Percentiles rank a stretch among this genome's conserved stretches.
phyloP scores from a whole-genome alignment of 1,140 invertebrate genomes.

The Tetragnatha versicolor region DNA sequence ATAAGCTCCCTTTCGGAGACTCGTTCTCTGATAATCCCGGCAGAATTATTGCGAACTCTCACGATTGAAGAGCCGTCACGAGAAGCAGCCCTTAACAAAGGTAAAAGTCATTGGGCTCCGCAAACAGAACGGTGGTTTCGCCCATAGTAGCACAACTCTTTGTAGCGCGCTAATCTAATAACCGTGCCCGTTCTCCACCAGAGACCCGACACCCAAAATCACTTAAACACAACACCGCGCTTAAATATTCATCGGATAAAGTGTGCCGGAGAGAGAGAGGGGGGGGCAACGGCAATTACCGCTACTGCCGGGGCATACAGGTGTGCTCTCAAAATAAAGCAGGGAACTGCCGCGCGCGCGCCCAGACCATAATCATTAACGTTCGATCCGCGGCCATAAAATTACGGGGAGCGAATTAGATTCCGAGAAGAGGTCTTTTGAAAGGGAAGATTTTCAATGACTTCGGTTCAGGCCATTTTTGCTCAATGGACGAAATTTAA shows the following conservation, averaged over 20 bases:
- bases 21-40: too few relatives aligned
- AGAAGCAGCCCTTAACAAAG: too few relatives aligned
- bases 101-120: too few relatives aligned
- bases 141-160: too few relatives aligned
- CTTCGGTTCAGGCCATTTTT: not conserved
- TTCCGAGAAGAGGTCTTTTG: not conserved
- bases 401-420: slow-evolving; percentile 1
- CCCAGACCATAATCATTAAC: slow-evolving; percentile 31
- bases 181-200: not conserved
- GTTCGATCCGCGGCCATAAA: slow-evolving; percentile 30
- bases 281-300: slow-evolving; percentile 18
- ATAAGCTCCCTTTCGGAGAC: too few relatives aligned
- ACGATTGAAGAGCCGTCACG: too few relatives aligned
- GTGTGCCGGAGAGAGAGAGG: not conserved
- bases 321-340: slow-evolving; percentile 13
- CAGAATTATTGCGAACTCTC: too few relatives aligned
- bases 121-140: too few relatives aligned
- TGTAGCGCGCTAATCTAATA: not conserved
- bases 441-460: slow-evolving; percentile 5
- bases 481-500: slow-evolving; percentile 10
- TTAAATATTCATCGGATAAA: slow-evolving; percentile 32
- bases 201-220: not conserved
- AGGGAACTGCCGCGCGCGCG: not conserved
- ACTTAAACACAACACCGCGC: not conserved
- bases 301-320: slow-evolving; percentile 11